A percentile compares a stretch with the other conserved stretches of the same genome.
Conservation (phyloP, 2,113 vertebrate species). For the Oncorhynchus keta region DNA sequence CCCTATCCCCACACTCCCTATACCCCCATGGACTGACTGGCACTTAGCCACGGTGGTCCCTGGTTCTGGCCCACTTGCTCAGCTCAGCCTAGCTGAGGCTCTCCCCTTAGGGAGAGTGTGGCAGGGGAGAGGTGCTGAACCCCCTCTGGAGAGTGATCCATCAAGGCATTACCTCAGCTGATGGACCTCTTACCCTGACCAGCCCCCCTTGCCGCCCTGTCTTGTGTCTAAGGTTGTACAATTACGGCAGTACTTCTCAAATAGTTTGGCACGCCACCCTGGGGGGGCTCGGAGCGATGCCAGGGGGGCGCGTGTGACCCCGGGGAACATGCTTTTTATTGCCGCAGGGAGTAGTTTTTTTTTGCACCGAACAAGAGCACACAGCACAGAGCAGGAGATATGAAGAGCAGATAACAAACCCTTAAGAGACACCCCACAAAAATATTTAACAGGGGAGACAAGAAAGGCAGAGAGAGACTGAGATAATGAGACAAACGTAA, state of each 20-base stretch:
- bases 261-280: no score
- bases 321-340: no score
- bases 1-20: not conserved
- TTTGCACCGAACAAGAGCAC: no score
- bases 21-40: not conserved
- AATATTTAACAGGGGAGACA: no score
- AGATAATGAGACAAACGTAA: no score
- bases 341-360: no score
- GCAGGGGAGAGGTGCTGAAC: conserved; percentile 52
- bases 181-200: not conserved
- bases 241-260: not conserved
- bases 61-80: conserved; percentile 33
- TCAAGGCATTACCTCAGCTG: conserved; percentile 35
- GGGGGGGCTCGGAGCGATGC: no score
- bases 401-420: no score
- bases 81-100: conserved; percentile 47
- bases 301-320: no score
- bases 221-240: not conserved
- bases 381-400: no score
- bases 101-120: conserved; percentile 39
- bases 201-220: not conserved
- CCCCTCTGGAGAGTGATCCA: conserved; percentile 49
- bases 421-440: no score
- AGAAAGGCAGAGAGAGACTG: no score
- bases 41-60: conserved; percentile 12